Conservation (phyloP, 2,113 vertebrate species). For the Rhinopomastus cyanomelas region DNA sequence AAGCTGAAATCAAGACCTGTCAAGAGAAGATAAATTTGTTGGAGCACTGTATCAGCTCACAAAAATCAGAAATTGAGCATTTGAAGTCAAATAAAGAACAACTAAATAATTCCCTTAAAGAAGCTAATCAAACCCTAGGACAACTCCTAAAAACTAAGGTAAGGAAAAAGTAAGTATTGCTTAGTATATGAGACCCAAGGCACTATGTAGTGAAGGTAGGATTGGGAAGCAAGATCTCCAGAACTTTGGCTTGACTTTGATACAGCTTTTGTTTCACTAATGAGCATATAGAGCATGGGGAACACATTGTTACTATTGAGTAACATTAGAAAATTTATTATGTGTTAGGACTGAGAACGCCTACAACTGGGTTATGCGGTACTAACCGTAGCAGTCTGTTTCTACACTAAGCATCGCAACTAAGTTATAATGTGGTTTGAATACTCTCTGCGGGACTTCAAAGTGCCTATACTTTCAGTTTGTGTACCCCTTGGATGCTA, state of each 20-base stretch:
- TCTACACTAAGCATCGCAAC: not conserved
- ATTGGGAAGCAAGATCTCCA: not conserved
- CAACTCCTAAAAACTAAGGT: slow-evolving; percentile 64
- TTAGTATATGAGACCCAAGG: not conserved
- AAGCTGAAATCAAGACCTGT: slow-evolving; percentile 58
- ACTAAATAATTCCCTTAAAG: slow-evolving; percentile 60
- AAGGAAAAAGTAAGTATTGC: not conserved
- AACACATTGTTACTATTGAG: not conserved
- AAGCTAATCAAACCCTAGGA: slow-evolving; percentile 42
- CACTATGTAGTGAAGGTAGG: not conserved
- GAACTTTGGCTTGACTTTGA: not conserved
- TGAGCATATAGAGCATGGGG: not conserved
- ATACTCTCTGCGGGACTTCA: not conserved
- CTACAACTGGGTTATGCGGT: not conserved
- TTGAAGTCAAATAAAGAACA: slow-evolving; percentile 68
- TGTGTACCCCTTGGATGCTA: not conserved
- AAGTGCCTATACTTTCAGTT: not conserved
- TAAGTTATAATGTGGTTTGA: not conserved
- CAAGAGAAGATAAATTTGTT: slow-evolving; percentile 50
- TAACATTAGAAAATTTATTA: not conserved
- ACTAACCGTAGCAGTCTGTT: not conserved
- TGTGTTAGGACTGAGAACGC: not conserved
- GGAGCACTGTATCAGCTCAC: slow-evolving; percentile 55
- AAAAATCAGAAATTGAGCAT: slow-evolving; percentile 65
- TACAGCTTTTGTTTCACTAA: not conserved